These are phyloP conservation scores for Acanthochromis polyacanthus DNA, from an alignment of 2,113 vertebrate species.

Conservation along the genomic window DNA sequence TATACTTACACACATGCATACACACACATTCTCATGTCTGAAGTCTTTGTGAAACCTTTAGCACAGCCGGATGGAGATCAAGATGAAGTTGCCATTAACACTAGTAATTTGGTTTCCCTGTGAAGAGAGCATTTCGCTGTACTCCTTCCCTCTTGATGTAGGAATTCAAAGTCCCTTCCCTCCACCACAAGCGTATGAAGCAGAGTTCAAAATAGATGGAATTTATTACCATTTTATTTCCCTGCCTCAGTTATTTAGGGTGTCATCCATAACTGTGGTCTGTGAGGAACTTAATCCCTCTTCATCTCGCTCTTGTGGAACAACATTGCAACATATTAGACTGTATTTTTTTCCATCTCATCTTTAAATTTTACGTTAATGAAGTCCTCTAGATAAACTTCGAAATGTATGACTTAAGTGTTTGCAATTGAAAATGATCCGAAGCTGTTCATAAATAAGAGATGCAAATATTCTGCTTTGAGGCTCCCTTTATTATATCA, in stretches of 20 bases:
- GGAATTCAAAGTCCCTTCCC: slow-evolving; percentile 31
- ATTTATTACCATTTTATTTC: slow-evolving; percentile 70
- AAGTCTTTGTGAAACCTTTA: slow-evolving; percentile 43
- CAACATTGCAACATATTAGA: background rate
- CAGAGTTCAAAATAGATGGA: slow-evolving; percentile 48
- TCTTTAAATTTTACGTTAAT: too few species aligned
- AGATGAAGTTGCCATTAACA: slow-evolving; percentile 41
- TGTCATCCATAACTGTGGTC: slow-evolving; percentile 24
- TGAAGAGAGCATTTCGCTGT: slow-evolving; percentile 42
- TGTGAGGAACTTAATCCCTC: slow-evolving; percentile 28
- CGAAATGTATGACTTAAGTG: background rate
- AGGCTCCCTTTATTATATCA: background rate
- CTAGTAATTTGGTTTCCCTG: slow-evolving; percentile 33
- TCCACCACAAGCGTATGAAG: slow-evolving; percentile 48
- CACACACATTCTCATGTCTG: background rate
- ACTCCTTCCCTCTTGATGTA: slow-evolving; percentile 60
- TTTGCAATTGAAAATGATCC: background rate
- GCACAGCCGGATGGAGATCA: slow-evolving; percentile 39
- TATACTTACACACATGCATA: too few species aligned
- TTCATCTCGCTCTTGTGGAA: slow-evolving; percentile 3
- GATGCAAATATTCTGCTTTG: slow-evolving; percentile 21
- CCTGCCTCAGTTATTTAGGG: slow-evolving; percentile 38
- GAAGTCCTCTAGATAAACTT: background rate
- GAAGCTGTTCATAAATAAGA: slow-evolving; percentile 19
- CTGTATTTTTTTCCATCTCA: too few species aligned